Base-by-base conservation (phyloP, 2,113 vertebrate species). In the Rutilus rutilus region DNA sequence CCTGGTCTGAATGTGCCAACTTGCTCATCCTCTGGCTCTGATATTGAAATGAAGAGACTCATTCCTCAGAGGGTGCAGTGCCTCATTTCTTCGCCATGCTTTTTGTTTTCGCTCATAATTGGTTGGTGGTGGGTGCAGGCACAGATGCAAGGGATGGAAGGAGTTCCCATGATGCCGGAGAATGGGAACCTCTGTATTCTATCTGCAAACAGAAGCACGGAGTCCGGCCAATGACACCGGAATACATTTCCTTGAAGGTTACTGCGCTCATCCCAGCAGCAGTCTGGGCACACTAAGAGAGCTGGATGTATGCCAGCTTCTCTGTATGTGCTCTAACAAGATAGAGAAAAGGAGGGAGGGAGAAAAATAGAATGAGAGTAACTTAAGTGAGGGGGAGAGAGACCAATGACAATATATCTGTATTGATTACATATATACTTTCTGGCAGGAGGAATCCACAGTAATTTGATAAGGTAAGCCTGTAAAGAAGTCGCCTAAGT, bases 231-330 rank as follows among this genome's bases (percentile, higher is more conserved):
- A 73, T 73, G 82, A 83, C 67, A 59, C 50, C 33, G 33, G 73
- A 60, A 86, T 57, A 79, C 79, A 73, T 79, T 84, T 75, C 45
- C 64, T 83, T 88, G 85, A 88, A 86, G 84, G 87, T 86, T 86
- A 88, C 84, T 57, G 64, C 27, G 67, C 47, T 27, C 5, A 10
- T 69, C 75, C 39, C 54, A 86, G 76, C 45, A 50, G 87, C 79
- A 84, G 65, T 77, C 50, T 74, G 75, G 23, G 78, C 57, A 65
- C 45, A 25, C 25, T 75, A 57, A 86, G 84, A 86, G 45, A 45
- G 30, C 67, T 88, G 84, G 85, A 88, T 21, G 10, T 30, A 73
- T 7, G 67, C 84, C 81, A 86, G 25, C 7, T 0, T 76, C 23
- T 60, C 23, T 75, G 65, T 12, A 57, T 33, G 19, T 69, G 64